A percentile compares a stretch with the other conserved stretches of the same genome.
Evolutionary conservation across 1,140 invertebrate genomes (phyloP).

Genomic region (Oryctes rhinoceros): DNA sequence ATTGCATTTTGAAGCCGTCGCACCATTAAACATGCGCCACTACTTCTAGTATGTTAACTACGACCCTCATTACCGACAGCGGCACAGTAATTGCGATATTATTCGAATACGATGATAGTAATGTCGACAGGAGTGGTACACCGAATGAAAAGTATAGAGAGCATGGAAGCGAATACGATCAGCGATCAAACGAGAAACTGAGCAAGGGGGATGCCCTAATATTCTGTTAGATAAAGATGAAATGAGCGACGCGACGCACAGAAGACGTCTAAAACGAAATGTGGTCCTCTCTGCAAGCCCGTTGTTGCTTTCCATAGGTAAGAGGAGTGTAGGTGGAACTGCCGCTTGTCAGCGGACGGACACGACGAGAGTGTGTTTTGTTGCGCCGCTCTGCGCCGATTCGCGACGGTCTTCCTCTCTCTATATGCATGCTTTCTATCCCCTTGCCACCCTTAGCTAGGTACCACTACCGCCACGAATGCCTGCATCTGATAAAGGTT

Average conservation of each 20-base stretch:
- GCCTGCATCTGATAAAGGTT: conserved; percentile 33
- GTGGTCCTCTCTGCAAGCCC: conserved; percentile 24
- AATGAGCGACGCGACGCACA: conserved; percentile 34
- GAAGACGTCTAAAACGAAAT: conserved; percentile 37
- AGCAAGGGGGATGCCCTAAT: conserved; percentile 24
- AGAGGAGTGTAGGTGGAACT: conserved; percentile 35
- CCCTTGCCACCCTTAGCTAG: conserved; percentile 12
- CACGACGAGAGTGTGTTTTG: conserved; percentile 36
- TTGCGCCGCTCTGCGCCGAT: conserved; percentile 34
- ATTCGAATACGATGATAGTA: conserved; percentile 15
- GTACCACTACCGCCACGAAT: not conserved
- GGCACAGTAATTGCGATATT: not conserved
- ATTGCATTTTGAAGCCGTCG: not conserved
- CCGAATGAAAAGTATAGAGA: conserved; percentile 28
- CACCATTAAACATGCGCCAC: conserved; percentile 14
- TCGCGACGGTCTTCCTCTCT: conserved; percentile 33
- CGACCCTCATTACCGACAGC: conserved; percentile 1
- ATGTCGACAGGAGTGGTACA: conserved; percentile 28
- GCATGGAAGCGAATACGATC: conserved; percentile 1
- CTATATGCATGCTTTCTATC: not conserved
- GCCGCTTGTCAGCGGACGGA: conserved; percentile 33
- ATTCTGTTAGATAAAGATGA: conserved; percentile 33
- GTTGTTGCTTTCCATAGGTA: conserved; percentile 37
- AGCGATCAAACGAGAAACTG: conserved; percentile 20
- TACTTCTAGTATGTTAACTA: conserved; percentile 3